phyloP scores from a whole-genome alignment of 2,888 invertebrate species.

The Kuschelorhynchus macadamiae region DNA sequence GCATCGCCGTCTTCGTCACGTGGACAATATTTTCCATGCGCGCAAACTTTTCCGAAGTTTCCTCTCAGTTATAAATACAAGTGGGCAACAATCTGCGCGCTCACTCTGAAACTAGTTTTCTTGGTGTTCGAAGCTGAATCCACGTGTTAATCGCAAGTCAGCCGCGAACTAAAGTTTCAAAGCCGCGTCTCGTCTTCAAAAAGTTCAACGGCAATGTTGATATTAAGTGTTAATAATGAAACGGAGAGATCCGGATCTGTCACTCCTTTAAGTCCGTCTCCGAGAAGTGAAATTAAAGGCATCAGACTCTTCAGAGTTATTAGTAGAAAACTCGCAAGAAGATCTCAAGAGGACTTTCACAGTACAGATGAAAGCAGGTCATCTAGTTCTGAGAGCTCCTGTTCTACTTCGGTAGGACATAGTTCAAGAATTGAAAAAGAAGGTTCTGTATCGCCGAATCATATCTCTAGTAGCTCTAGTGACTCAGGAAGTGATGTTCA shows the following conservation, averaged over 20 bases:
- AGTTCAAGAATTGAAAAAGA: constrained; percentile 60
- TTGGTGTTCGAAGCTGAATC: constrained; percentile 11
- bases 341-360: constrained; percentile 67
- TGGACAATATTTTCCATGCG: constrained; percentile 37
- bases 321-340: constrained; percentile 75
- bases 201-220: constrained; percentile 19
- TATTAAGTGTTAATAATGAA: constrained; percentile 29
- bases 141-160: constrained; percentile 10
- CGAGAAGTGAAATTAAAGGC: constrained; percentile 73
- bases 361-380: constrained; percentile 69
- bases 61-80: constrained; percentile 35
- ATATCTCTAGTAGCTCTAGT: constrained; percentile 73
- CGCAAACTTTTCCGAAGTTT: constrained; percentile 22
- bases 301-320: constrained; percentile 78
- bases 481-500: constrained; percentile 74
- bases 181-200: too few relatives aligned
- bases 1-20: constrained; percentile 36
- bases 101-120: constrained; percentile 9
- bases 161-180: not conserved
- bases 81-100: constrained; percentile 8
- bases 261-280: constrained; percentile 71
- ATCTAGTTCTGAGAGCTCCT: constrained; percentile 68
- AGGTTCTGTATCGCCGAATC: constrained; percentile 65
- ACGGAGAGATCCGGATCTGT: constrained; percentile 59
- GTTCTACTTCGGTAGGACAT: constrained; percentile 51